A percentile compares a stretch with the other conserved stretches of the same genome.
phyloP scores from a whole-genome alignment of 2,888 invertebrate genomes.

The Zygothrica quintamaculata region DNA sequence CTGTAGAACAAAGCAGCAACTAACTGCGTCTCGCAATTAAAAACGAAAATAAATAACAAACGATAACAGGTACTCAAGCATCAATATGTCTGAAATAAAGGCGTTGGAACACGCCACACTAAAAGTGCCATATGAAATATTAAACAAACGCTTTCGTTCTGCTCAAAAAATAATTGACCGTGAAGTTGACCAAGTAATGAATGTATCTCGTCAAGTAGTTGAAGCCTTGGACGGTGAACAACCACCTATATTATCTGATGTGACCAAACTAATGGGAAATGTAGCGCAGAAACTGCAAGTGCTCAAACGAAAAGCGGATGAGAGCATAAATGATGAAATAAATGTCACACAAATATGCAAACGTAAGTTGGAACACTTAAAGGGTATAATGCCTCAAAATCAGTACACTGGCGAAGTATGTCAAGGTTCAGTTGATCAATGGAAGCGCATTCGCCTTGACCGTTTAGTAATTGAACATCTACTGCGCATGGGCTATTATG shows the following conservation, averaged over 20 bases:
- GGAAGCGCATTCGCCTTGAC: slow-evolving; percentile 87
- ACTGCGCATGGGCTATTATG: slow-evolving; percentile 96
- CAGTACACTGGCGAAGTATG: slow-evolving; percentile 78
- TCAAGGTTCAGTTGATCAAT: slow-evolving; percentile 83
- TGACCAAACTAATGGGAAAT: slow-evolving; percentile 92
- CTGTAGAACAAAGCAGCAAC: slow-evolving; percentile 51
- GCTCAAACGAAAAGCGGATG: slow-evolving; percentile 96
- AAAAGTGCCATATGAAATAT: slow-evolving; percentile 98
- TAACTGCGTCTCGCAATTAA: slow-evolving; percentile 52
- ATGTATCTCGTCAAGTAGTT: slow-evolving; percentile 89
- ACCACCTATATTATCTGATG: slow-evolving; percentile 87
- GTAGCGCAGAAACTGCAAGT: slow-evolving; percentile 95
- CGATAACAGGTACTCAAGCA: not conserved
- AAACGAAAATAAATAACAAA: slow-evolving; percentile 46
- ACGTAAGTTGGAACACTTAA: slow-evolving; percentile 95
- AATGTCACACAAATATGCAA: slow-evolving; percentile 96
- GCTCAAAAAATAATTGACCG: slow-evolving; percentile 97
- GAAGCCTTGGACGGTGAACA: slow-evolving; percentile 83
- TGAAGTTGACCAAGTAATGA: slow-evolving; percentile 95
- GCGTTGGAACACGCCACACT: slow-evolving; percentile 97
- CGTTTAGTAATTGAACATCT: slow-evolving; percentile 99
- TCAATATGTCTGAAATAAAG: slow-evolving; percentile 94
- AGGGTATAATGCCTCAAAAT: slow-evolving; percentile 80
- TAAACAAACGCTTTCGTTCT: slow-evolving; percentile 98
- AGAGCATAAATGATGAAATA: slow-evolving; percentile 95